Base-by-base conservation (phyloP, 2,888 invertebrate genomes). In the Cerastis leucographa region DNA sequence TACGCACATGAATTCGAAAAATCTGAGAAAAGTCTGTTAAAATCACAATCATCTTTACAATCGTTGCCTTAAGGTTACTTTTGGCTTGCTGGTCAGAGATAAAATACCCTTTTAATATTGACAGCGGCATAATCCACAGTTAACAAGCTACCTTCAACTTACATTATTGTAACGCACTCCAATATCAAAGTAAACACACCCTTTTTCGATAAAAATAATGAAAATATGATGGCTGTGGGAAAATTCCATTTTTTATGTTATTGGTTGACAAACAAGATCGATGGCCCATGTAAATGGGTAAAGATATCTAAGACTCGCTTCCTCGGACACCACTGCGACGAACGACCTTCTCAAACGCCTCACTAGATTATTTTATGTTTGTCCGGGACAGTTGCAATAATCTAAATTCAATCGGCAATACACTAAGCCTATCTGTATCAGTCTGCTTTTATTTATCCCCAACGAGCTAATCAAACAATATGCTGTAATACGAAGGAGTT, bases 171-270 rank as follows among this genome's bases (percentile, higher is more conserved):
- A 76, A 70, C 66, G 42, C 74, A 69, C 56, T 59, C 61, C 62
- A 25, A 42, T 84, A 78, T 62, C 75, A 76, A 85, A 74, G 84
- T 71, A 80, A 69, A 78, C 86, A 74, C 77, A 69, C 81, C 81
- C 69, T 80, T 80, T 71, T 76, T 83, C 83, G 83, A 86, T 86
- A 76, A 83, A 77, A 78, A 82, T 86, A 77, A 77, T 85, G 85
- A 85, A 82, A 84, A 84, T 78, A 74, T 76, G 78, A 76, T 83
- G 68, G 79, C 62, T 61, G 22, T 17, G 74, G 77, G 71, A 81
- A 80, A 19, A 61, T 83, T 71, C 1, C 54, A 67, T 61, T 51
- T 54, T 42, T 40, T 51, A 73, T 56, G 68, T 72, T 80, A 65
- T 76, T 65, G 44, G 35, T 64, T 64, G 17, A 17, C 35, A 46